Evolutionary conservation across 2,888 invertebrate species (phyloP).

Genomic region (Omphaloscelis lunosa): DNA sequence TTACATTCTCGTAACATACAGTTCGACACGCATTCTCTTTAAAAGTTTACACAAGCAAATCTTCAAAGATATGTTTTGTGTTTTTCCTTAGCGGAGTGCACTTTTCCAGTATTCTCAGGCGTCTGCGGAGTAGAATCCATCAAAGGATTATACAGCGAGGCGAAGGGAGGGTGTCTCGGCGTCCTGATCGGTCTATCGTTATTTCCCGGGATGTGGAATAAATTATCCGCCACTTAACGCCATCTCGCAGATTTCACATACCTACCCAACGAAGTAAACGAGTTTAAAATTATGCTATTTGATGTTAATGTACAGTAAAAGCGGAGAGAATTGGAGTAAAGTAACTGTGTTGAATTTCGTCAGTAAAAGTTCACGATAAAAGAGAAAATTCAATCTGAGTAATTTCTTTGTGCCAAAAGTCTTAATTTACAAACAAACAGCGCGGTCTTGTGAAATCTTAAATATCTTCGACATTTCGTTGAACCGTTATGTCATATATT

Average conservation of each 20-base stretch:
- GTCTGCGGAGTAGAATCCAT: constrained; percentile 85
- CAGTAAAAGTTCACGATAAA: constrained; percentile 31
- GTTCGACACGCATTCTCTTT: constrained; percentile 34
- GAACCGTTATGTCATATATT: constrained; percentile 35
- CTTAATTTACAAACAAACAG: constrained; percentile 21
- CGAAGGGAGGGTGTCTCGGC: constrained; percentile 74
- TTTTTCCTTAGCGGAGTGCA: constrained; percentile 81
- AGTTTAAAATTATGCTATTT: constrained; percentile 60
- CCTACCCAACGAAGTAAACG: constrained; percentile 48
- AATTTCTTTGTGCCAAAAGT: constrained; percentile 18
- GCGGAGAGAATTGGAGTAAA: constrained; percentile 39
- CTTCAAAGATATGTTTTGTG: constrained; percentile 62
- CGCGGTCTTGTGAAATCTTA: constrained; percentile 33
- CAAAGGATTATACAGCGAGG: constrained; percentile 85
- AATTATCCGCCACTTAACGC: constrained; percentile 86
- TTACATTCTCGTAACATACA: constrained; percentile 36
- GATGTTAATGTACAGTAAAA: constrained; percentile 48
- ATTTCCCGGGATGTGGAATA: constrained; percentile 86
- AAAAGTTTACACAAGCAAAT: constrained; percentile 48
- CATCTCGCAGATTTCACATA: constrained; percentile 78
- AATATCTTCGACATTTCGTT: constrained; percentile 26
- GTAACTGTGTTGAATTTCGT: constrained; percentile 40
- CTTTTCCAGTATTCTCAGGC: constrained; percentile 81
- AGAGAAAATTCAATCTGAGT: constrained; percentile 35
- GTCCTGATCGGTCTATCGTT: constrained; percentile 83